Conservation (phyloP, 2,797 vertebrate genomes). For the Ateles fusciceps region DNA sequence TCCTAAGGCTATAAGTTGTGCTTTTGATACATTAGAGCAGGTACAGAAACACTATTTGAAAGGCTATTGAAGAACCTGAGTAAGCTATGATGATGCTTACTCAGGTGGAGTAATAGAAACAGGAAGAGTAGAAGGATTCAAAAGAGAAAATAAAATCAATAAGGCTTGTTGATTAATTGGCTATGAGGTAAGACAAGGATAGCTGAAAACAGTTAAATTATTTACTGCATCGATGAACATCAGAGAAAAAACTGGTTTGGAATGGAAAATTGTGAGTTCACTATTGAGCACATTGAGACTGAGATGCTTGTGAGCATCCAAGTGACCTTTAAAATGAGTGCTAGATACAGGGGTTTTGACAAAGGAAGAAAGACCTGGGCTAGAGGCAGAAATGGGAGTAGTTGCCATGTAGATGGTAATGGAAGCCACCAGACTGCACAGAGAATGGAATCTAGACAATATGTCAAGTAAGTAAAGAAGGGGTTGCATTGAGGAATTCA, state of each 20-base stretch:
- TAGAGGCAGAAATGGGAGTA: background rate
- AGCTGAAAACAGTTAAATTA: background rate
- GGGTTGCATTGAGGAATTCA: background rate
- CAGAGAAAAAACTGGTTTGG: background rate
- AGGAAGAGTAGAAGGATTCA: background rate
- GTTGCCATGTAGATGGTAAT: background rate
- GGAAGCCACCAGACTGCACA: background rate
- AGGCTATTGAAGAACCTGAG: background rate
- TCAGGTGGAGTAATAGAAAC: background rate
- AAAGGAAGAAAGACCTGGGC: background rate
- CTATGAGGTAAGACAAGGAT: background rate
- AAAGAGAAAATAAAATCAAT: slow-evolving; percentile 15
- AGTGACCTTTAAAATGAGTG: background rate
- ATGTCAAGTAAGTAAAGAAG: background rate
- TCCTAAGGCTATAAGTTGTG: background rate
- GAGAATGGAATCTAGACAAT: background rate
- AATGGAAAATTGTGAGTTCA: background rate
- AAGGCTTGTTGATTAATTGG: slow-evolving; percentile 5
- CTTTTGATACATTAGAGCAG: background rate
- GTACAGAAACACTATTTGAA: background rate
- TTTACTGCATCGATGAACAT: background rate
- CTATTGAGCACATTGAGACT: background rate
- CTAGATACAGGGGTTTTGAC: background rate
- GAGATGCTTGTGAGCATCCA: background rate
- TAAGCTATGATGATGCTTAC: background rate